Conservation (phyloP, 2,797 vertebrate genomes). For the Todus mexicanus region DNA sequence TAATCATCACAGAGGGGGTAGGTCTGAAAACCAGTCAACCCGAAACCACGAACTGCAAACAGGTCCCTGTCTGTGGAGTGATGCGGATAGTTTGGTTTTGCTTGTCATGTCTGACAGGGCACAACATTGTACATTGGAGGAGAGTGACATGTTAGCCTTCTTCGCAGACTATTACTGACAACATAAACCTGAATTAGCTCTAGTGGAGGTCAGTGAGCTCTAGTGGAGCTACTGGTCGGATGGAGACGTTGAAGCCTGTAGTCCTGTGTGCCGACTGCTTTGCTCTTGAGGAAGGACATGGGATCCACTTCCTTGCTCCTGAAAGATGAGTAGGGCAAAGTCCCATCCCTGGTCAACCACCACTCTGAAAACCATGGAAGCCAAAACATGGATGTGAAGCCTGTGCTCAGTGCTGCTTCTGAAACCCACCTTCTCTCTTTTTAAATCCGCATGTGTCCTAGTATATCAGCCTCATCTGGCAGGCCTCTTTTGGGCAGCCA, state of each 20-base stretch:
- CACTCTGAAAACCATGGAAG: accelerated
- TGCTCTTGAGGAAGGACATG: accelerated
- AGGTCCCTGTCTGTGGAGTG: background rate
- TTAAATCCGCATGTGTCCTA: background rate
- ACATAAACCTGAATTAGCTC: background rate
- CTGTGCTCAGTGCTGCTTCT: background rate
- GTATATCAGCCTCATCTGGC: background rate
- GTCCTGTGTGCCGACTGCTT: background rate
- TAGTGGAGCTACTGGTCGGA: background rate
- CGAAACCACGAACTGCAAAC: background rate
- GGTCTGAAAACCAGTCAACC: background rate
- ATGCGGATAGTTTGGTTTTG: background rate
- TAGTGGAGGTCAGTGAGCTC: background rate
- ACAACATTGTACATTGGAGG: background rate
- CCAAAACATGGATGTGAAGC: background rate
- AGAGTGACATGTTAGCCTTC: background rate
- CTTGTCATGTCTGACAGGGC: background rate
- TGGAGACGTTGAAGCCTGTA: background rate
- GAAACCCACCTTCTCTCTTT: background rate
- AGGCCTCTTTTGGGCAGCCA: background rate
- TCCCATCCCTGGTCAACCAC: background rate
- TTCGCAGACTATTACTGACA: background rate
- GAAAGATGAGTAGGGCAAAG: background rate
- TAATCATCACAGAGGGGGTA: background rate
- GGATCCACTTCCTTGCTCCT: background rate